Evolutionary conservation across 2,113 vertebrate species (phyloP).

Genomic region (Morone chrysops): DNA sequence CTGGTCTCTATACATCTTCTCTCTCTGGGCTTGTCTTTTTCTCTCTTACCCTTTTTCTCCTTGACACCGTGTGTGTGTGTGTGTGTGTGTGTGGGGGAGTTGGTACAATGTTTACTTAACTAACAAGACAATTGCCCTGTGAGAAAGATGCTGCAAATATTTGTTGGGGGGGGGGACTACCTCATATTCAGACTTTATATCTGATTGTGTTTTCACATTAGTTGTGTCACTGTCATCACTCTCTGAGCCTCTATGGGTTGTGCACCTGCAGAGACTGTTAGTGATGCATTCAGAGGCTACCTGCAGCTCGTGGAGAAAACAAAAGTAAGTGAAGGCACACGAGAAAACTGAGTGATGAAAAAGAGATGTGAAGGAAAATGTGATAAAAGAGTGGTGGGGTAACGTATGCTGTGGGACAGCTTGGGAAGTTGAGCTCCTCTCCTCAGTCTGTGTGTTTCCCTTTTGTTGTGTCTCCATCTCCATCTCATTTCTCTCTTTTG

Average conservation of each 20-base stretch:
- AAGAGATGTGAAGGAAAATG: slow-evolving; percentile 25
- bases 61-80: background rate
- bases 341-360: background rate
- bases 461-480: slow-evolving; percentile 50
- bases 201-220: slow-evolving; percentile 7
- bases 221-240: background rate
- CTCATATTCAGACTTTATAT: slow-evolving; percentile 18
- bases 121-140: slow-evolving; percentile 9
- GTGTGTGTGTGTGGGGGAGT: too few species aligned
- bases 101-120: slow-evolving; percentile 21
- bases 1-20: slow-evolving; percentile 46
- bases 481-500: slow-evolving; percentile 58
- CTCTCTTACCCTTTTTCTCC: slow-evolving; percentile 8
- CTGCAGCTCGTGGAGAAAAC: background rate
- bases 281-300: slow-evolving; percentile 1
- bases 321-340: background rate
- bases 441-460: slow-evolving; percentile 2
- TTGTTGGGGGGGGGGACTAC: slow-evolving; percentile 1
- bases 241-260: background rate
- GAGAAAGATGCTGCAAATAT: slow-evolving; percentile 18
- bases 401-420: slow-evolving; percentile 10
- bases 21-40: slow-evolving; percentile 14
- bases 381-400: slow-evolving; percentile 17
- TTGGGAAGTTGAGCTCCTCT: slow-evolving; percentile 23
- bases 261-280: slow-evolving; percentile 54